A percentile compares a stretch with the other conserved stretches of the same genome.
Evolutionary conservation across 2,113 vertebrate species (phyloP).

Genomic region (Chrysemys picta): DNA sequence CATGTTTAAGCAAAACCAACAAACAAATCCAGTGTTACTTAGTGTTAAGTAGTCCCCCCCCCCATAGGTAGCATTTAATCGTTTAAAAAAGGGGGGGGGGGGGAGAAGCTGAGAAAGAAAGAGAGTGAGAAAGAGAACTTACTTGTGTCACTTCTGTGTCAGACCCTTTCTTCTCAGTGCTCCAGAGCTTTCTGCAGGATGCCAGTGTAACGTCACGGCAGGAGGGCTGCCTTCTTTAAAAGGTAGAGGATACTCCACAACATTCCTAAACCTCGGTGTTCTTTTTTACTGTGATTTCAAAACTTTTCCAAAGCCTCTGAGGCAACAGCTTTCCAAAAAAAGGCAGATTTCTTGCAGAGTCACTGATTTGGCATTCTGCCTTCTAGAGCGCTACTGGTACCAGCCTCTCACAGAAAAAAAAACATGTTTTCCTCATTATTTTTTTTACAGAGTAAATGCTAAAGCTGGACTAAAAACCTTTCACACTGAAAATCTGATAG

Average conservation of each 20-base stretch:
- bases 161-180: slow-evolving; percentile 1
- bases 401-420: neutral
- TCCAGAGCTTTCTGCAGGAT: slow-evolving; percentile 2
- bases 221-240: neutral
- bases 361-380: slow-evolving; percentile 10
- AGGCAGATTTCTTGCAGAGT: neutral
- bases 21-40: fast-evolving
- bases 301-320: neutral
- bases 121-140: slow-evolving; percentile 45
- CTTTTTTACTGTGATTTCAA: slow-evolving; percentile 4
- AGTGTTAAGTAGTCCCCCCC: neutral
- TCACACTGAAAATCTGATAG: neutral
- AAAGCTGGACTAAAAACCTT: neutral
- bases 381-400: neutral
- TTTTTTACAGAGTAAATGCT: neutral
- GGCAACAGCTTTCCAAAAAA: neutral
- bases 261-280: slow-evolving; percentile 46
- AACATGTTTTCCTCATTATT: neutral
- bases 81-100: neutral
- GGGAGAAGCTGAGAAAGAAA: neutral
- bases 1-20: neutral
- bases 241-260: neutral
- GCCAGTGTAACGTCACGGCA: slow-evolving; percentile 33
- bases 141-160: slow-evolving; percentile 9
- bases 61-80: neutral